Evolutionary conservation across 2,888 invertebrate species (phyloP), one percentile per base, ranked within the genome.

Genomic region (Melanargia galathea): DNA sequence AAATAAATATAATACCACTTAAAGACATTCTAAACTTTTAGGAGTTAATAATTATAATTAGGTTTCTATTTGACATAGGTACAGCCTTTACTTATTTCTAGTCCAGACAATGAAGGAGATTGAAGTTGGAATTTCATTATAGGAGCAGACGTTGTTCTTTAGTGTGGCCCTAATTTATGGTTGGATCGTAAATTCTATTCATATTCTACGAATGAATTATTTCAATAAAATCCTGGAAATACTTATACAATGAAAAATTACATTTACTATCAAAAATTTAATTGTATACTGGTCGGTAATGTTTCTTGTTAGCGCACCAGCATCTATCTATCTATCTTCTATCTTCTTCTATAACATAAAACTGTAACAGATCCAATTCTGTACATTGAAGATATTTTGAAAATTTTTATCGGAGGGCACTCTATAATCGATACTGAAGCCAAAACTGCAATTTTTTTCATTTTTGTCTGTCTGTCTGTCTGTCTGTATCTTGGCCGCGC

Each of bases 121-220:
- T 51, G 51, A 51, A 51, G 51, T 51, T 20, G 51, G 33, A 51
- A 51, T 51, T 51, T 51, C 51, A 51, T 51, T 51, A 51, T 33
- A 10, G 11, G 11, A 20, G 51, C 51, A 51, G 51, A 51, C 51
- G 51, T 51, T 51, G 51, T 51, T 51, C 51, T 51, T 51, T 33
- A 33, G 33, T 33, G 33, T 33, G 33, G 30, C 18, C 51, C 33
- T 51, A 51, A 51, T 51, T 51, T 51, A 51, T 51, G 51, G 51
- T 20, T 5, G 51, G 49, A 33, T 51, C 51, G 51, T 33, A 51
- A 51, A 51, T 51, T 51, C 51, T 20, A 18, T 51, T 51, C 51
- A 51, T 51, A 51, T 33, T 51, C 33, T 20, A 33, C 4, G n/a
- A 33, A 33, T 51, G 51, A 33, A 51, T 51, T 33, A 51, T 33